Conservation (phyloP, 2,797 vertebrate species). For the Coranthus polyacanthus region DNA sequence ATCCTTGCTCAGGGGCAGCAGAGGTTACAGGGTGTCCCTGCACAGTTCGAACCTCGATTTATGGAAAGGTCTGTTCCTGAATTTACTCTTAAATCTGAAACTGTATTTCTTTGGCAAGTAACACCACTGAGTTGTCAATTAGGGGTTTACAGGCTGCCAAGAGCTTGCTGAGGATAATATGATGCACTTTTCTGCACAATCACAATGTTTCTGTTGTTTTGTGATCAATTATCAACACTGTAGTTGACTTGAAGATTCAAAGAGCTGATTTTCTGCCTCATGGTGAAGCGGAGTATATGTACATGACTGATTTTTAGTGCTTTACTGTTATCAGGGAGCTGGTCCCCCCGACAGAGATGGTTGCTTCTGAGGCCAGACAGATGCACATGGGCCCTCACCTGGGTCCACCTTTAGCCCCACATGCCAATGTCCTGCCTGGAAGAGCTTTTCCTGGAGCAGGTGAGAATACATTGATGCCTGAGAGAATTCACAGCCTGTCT, state of each 20-base stretch:
- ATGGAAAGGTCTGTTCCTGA: conserved; percentile 88
- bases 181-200: not conserved
- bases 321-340: conserved; percentile 85
- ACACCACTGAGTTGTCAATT: not conserved
- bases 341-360: conserved; percentile 87
- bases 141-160: not conserved
- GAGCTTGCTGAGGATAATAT: not conserved
- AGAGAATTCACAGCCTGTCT: not conserved
- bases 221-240: not conserved
- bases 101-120: conserved; percentile 1
- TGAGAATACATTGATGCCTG: conserved; percentile 49
- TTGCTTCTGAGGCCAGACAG: conserved; percentile 89
- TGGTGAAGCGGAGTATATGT: not conserved
- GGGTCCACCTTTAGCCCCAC: conserved; percentile 85
- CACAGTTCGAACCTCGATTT: conserved; percentile 90
- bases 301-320: not conserved
- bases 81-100: conserved; percentile 27
- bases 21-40: conserved; percentile 87
- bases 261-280: not conserved
- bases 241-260: not conserved
- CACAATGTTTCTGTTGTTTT: conserved; percentile 1
- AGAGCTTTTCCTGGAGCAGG: conserved; percentile 88
- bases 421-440: conserved; percentile 83
- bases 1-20: conserved; percentile 89
- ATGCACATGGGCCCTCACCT: conserved; percentile 90